phyloP scores from a whole-genome alignment of 2,797 vertebrate species.

The Mormyrus hasselquistii region DNA sequence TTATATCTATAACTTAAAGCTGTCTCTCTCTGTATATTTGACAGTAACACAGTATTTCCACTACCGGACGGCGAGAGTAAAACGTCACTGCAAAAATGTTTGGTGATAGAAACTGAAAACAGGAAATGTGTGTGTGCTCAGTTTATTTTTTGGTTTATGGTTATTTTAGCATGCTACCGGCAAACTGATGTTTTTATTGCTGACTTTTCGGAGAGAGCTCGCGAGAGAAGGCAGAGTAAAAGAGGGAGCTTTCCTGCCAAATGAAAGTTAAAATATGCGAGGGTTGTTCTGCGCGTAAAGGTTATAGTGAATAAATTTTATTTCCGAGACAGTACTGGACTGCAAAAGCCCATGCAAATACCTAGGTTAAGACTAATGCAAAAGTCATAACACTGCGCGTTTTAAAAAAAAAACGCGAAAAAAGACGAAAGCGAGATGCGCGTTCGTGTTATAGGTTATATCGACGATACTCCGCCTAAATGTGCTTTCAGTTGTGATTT shows the following conservation, averaged over 20 bases:
- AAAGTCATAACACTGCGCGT: neutral
- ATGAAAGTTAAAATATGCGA: neutral
- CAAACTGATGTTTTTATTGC: neutral
- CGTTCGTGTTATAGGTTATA: neutral
- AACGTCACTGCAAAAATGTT: constrained; percentile 4
- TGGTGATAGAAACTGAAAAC: constrained; percentile 9
- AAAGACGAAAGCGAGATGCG: neutral
- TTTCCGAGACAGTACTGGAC: neutral
- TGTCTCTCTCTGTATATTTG: neutral
- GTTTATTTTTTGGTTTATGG: neutral
- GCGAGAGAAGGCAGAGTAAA: neutral
- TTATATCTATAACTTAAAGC: neutral
- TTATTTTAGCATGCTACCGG: neutral
- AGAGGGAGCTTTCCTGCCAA: neutral
- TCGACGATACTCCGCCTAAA: neutral
- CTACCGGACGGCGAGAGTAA: neutral
- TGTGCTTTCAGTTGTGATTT: neutral
- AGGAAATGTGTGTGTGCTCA: neutral
- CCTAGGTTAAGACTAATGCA: neutral
- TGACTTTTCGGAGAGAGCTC: neutral
- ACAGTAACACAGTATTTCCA: neutral
- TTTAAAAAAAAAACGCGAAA: neutral
- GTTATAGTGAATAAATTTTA: neutral
- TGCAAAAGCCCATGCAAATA: neutral
- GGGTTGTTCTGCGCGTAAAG: neutral